A percentile compares a stretch with the other conserved stretches of the same genome.
phyloP scores from a whole-genome alignment of 2,797 vertebrate species.

The Xenopus petersii region DNA sequence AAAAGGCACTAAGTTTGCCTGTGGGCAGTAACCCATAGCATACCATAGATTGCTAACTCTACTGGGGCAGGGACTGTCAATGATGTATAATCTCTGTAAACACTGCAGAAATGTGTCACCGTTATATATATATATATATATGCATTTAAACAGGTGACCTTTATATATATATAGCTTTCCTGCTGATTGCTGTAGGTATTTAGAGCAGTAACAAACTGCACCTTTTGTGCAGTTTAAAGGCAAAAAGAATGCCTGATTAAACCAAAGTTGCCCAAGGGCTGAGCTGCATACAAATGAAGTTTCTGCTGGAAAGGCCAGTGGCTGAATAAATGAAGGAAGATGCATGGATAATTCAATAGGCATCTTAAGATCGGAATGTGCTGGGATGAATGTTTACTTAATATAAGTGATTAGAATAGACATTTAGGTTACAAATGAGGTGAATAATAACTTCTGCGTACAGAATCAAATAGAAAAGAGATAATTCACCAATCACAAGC shows the following conservation, averaged over 20 bases:
- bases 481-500: too few species aligned
- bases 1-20: too few species aligned
- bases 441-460: neutral
- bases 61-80: too few species aligned
- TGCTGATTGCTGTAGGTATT: too few species aligned
- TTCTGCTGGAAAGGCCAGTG: conserved; percentile 32
- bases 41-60: too few species aligned
- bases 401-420: conserved; percentile 34
- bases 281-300: conserved; percentile 44
- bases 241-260: conserved; percentile 29
- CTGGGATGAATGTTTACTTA: conserved; percentile 36
- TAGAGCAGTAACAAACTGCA: too few species aligned
- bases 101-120: too few species aligned
- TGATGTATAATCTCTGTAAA: too few species aligned
- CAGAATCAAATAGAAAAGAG: too few species aligned
- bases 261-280: neutral
- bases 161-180: too few species aligned
- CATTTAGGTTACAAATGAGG: conserved; percentile 33
- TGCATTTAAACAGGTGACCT: neutral
- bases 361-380: conserved; percentile 41
- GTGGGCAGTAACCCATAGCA: too few species aligned
- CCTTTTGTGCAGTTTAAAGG: neutral
- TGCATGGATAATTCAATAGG: conserved; percentile 44
- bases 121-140: too few species aligned
- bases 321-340: conserved; percentile 44